Evolutionary conservation across 1,140 invertebrate genomes (phyloP), one percentile per base, ranked within the genome.

Genomic region (Carposina sasakii): DNA sequence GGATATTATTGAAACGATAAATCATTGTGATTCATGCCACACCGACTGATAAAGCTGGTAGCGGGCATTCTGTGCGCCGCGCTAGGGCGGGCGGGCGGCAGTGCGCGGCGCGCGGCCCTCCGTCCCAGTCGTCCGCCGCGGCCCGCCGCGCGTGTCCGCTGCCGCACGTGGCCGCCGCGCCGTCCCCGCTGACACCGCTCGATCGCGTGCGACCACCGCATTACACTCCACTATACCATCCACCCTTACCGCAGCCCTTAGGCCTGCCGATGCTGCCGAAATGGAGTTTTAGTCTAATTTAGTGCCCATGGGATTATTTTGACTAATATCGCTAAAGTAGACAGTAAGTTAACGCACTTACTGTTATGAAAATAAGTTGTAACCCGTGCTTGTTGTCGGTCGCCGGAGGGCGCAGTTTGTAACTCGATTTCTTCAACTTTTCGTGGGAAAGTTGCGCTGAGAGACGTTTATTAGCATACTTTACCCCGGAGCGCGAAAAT

Each of bases 91-190:
- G 45, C 33, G 54, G 60, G 52, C 56, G 64, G 63, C 72, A 73
- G 75, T 71, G 69, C 67, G 71, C 64, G 69, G 68, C 66, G 71
- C 67, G 65, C 67, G 71, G 61, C 65, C 46, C 54, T 52, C 48
- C 47, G 65, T 60, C 54, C 44, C 52, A 64, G 63, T 72, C 70
- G 70, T 56, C 63, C 52, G 52, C 26, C 21, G 41, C 45, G 26
- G 28, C 41, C 41, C 52, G 44, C 47, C 57, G 57, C 30, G 36
- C 47, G 26, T 45, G 30, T 48, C 12, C 19, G 33, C 39, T 21
- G 24, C 52, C 52, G 21, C 43, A 34, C 37, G 36, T 37, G 42
- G 44, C 51, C 45, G 39, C 43, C 48, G 42, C 31, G 40, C 44
- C 44, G 46, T 46, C 48, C 24, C 26, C 44, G 46, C 48, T 39